Evolutionary conservation across 2,113 vertebrate genomes (phyloP).

Genomic region (Dissostichus mawsoni): DNA sequence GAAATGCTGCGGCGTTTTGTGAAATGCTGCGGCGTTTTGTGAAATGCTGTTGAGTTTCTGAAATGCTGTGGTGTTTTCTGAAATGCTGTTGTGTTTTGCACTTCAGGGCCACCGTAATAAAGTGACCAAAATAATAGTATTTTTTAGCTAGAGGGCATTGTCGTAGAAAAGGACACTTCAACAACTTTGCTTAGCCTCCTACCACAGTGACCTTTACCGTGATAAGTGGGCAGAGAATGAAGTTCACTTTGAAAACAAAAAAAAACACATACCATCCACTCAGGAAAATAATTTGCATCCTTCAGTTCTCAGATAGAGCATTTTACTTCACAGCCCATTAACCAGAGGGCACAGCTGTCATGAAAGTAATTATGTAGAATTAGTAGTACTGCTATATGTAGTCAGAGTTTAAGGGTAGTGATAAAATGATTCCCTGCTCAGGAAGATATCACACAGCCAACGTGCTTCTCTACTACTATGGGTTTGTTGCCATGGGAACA

Average conservation of each 20-base stretch:
- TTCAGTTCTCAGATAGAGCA: neutral
- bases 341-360: slow-evolving; percentile 7
- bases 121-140: neutral
- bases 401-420: slow-evolving; percentile 18
- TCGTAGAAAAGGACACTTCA: neutral
- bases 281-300: neutral
- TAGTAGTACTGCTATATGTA: neutral
- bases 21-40: too few species aligned
- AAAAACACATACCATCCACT: neutral
- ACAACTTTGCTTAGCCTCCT: neutral
- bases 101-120: too few species aligned
- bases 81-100: too few species aligned
- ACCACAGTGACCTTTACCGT: neutral
- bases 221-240: neutral
- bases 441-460: slow-evolving; percentile 9
- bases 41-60: too few species aligned
- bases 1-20: too few species aligned
- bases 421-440: slow-evolving; percentile 7
- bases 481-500: slow-evolving; percentile 50
- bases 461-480: neutral
- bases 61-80: too few species aligned
- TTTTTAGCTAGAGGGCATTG: neutral
- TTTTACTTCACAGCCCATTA: neutral
- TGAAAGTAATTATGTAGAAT: slow-evolving; percentile 18
- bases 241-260: neutral